Evolutionary conservation across 1,140 invertebrate genomes (phyloP).

Genomic region (Drosophila auraria): DNA sequence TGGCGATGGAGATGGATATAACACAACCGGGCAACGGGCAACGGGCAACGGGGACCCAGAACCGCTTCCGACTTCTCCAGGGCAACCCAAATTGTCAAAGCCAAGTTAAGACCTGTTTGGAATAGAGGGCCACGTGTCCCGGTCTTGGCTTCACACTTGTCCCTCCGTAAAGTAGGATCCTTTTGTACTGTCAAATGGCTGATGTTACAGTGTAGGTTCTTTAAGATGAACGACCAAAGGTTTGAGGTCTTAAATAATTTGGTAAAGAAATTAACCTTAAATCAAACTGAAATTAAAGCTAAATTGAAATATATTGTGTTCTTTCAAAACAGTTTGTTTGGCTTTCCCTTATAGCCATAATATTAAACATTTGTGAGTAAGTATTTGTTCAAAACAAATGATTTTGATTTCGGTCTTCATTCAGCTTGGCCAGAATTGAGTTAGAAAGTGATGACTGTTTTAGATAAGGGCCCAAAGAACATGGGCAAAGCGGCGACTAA

Average conservation of each 20-base stretch:
- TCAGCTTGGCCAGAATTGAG: neutral
- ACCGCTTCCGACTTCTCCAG: constrained; percentile 52
- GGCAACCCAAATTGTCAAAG: constrained; percentile 51
- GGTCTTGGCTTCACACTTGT: constrained; percentile 55
- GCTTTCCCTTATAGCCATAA: neutral
- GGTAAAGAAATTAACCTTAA: too few species aligned
- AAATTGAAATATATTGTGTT: too few species aligned
- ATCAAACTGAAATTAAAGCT: too few species aligned
- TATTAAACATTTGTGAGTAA: neutral
- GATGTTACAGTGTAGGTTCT: constrained; percentile 18
- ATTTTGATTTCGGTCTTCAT: neutral
- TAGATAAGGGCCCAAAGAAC: constrained; percentile 61
- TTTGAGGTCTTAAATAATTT: too few species aligned
- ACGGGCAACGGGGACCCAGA: constrained; percentile 12
- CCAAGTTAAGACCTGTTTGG: constrained; percentile 51
- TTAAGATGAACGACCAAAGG: neutral
- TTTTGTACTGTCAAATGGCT: constrained; percentile 56
- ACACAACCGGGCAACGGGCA: constrained; percentile 40
- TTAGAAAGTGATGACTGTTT: constrained; percentile 23
- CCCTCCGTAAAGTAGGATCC: constrained; percentile 17
- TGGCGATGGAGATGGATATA: constrained; percentile 11
- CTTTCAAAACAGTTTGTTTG: neutral
- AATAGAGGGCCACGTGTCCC: constrained; percentile 53
- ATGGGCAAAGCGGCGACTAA: constrained; percentile 9
- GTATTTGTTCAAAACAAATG: neutral